Evolutionary conservation across 1,140 invertebrate genomes (phyloP).

Genomic region (Pomacea maculata): DNA sequence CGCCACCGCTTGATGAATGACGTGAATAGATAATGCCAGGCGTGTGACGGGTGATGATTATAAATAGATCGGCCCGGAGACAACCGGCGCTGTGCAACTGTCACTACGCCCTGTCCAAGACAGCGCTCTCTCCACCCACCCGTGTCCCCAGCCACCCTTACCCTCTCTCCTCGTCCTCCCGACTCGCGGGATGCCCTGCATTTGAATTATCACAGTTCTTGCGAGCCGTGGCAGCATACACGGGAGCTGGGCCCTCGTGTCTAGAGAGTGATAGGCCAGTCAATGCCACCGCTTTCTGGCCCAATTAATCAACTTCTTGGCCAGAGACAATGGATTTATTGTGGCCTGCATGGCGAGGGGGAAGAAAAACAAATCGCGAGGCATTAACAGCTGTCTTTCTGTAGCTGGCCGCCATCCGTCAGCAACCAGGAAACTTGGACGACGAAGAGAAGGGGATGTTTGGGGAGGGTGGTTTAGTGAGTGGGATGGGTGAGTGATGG

Average conservation of each 20-base stretch:
- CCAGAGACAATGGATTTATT: too few relatives aligned
- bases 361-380: too few relatives aligned
- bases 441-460: not conserved
- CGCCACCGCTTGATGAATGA: not conserved
- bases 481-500: too few relatives aligned
- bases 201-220: not conserved
- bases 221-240: too few relatives aligned
- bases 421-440: too few relatives aligned
- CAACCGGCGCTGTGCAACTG: constrained; percentile 5
- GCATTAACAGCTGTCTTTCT: too few relatives aligned
- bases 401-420: too few relatives aligned
- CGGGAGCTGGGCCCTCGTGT: too few relatives aligned
- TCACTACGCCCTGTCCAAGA: constrained; percentile 1
- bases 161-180: not conserved
- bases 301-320: too few relatives aligned
- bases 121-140: not conserved
- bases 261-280: too few relatives aligned
- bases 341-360: too few relatives aligned
- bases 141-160: not conserved
- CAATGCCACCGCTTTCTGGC: too few relatives aligned
- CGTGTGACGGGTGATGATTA: constrained; percentile 8
- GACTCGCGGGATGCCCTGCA: not conserved
- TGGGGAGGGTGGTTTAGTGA: not conserved
- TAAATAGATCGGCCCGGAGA: constrained; percentile 10
- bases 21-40: constrained; percentile 1